phyloP scores from a whole-genome alignment of 2,113 vertebrate genomes.

The Phylloscopus whistleri region DNA sequence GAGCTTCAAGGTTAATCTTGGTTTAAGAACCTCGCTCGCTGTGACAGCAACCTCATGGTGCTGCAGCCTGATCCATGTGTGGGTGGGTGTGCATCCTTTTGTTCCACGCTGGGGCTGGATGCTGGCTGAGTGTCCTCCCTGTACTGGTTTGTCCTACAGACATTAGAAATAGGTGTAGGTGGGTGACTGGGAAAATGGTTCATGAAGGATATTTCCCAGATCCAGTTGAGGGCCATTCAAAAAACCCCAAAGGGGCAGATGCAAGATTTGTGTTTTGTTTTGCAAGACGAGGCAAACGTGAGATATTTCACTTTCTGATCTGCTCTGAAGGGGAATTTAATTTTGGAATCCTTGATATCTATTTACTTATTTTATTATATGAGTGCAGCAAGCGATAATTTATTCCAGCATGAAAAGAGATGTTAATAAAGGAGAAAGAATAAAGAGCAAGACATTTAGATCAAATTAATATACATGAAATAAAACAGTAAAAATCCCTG shows the following conservation, averaged over 20 bases:
- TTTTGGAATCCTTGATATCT: not conserved
- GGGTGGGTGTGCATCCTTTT: conserved; percentile 49
- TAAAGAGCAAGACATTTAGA: conserved; percentile 30
- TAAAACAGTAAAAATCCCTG: not conserved
- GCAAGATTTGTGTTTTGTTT: not conserved
- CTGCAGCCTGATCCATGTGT: conserved; percentile 42
- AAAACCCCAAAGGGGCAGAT: not conserved
- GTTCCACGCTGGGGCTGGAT: conserved; percentile 55
- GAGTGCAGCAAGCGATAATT: conserved; percentile 13
- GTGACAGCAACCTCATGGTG: conserved; percentile 62
- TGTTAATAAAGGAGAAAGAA: conserved; percentile 11
- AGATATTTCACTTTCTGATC: not conserved
- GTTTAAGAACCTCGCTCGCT: conserved; percentile 75
- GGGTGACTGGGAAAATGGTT: conserved; percentile 32
- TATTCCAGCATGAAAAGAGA: conserved; percentile 40
- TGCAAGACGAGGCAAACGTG: not conserved
- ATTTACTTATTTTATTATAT: conserved; percentile 27
- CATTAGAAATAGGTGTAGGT: not conserved
- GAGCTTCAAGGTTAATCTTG: conserved; percentile 81
- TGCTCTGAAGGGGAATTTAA: not conserved
- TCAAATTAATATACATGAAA: conserved; percentile 27
- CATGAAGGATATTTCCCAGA: not conserved
- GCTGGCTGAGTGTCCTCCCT: conserved; percentile 41
- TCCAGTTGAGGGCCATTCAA: not conserved
- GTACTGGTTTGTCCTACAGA: conserved; percentile 9